These are phyloP conservation scores for Podargus strigoides DNA, from an alignment of 2,797 vertebrate species.

Conservation along the genomic window DNA sequence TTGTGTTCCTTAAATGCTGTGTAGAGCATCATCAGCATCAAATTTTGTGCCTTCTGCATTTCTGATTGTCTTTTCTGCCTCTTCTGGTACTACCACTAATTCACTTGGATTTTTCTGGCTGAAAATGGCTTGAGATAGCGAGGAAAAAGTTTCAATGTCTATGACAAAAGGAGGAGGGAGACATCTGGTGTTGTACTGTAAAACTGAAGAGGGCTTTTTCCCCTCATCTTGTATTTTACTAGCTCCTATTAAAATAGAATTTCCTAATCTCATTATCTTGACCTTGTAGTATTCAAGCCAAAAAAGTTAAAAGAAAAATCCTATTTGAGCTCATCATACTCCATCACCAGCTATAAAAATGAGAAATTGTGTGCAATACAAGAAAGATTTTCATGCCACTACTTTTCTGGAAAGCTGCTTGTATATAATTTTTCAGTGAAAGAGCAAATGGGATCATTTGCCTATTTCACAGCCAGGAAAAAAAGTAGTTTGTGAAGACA, in stretches of 20 bases:
- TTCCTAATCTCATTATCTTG: neutral
- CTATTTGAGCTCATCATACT: neutral
- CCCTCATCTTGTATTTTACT: neutral
- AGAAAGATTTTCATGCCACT: neutral
- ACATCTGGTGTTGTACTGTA: constrained; percentile 45
- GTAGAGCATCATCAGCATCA: neutral
- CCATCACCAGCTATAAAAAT: neutral
- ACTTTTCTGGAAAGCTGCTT: neutral
- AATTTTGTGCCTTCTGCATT: neutral
- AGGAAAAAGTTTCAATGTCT: rapidly evolving
- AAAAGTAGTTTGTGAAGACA: neutral
- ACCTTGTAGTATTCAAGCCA: neutral
- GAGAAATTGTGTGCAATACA: neutral
- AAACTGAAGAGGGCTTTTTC: neutral
- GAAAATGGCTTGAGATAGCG: neutral
- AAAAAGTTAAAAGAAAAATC: neutral
- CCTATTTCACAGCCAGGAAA: neutral
- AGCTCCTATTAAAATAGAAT: neutral
- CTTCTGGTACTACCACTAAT: neutral
- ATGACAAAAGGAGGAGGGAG: constrained; percentile 35
- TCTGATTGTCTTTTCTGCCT: neutral
- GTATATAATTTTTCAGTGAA: neutral
- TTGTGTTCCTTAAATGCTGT: neutral
- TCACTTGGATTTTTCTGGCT: neutral
- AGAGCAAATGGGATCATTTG: neutral